phyloP scores from a whole-genome alignment of 2,113 vertebrate species.

The Bagarius yarrelli region DNA sequence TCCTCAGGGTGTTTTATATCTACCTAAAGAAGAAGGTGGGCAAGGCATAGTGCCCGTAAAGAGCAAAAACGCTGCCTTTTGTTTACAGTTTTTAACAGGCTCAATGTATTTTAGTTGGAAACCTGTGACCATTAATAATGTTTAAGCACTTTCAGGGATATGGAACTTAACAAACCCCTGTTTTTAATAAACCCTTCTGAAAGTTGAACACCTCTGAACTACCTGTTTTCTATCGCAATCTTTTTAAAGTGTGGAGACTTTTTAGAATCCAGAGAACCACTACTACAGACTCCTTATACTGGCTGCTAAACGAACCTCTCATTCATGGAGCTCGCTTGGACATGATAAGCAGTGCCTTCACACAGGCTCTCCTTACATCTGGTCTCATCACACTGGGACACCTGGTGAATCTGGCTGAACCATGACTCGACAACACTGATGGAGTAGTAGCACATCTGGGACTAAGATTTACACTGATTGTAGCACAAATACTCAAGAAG shows the following conservation, averaged over 20 bases:
- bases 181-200: not conserved
- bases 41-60: not conserved
- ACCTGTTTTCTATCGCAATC: not conserved
- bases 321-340: not conserved
- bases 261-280: not conserved
- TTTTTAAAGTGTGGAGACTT: not conserved
- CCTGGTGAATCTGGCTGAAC: not conserved
- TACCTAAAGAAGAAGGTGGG: not conserved
- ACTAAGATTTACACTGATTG: too few relatives aligned
- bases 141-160: not conserved
- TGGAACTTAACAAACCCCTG: not conserved
- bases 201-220: not conserved
- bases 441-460: too few relatives aligned
- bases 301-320: not conserved
- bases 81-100: not conserved
- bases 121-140: not conserved
- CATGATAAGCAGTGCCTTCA: not conserved
- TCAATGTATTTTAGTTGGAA: conserved; percentile 14
- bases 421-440: too few relatives aligned
- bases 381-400: not conserved
- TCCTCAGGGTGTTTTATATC: not conserved
- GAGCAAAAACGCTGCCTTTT: not conserved
- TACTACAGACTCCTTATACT: not conserved
- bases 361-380: not conserved
- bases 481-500: too few relatives aligned